Percentiles rank a stretch among this genome's conserved stretches.
Evolutionary conservation across 2,888 invertebrate species (phyloP).

Genomic region (Aphodius granarius): DNA sequence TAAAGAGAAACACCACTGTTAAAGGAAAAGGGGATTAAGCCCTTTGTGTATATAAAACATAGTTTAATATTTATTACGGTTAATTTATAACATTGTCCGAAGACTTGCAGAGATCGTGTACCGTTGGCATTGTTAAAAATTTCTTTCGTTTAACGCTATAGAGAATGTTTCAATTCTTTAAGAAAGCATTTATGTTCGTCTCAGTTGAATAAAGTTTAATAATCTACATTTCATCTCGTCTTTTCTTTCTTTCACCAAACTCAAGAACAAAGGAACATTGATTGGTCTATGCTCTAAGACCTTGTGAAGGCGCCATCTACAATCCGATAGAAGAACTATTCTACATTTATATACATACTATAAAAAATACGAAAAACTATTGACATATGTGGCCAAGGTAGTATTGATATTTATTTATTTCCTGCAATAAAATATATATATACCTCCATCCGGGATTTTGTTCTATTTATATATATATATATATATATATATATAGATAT

Average conservation of each 20-base stretch:
- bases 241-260: neutral
- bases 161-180: neutral
- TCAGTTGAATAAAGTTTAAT: neutral
- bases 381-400: neutral
- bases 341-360: neutral
- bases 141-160: neutral
- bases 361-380: neutral
- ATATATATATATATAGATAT: neutral
- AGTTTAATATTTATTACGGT: constrained; percentile 23
- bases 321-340: neutral
- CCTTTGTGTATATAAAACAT: constrained; percentile 20
- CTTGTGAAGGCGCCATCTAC: neutral
- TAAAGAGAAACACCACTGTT: constrained; percentile 5
- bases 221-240: neutral
- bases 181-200: neutral
- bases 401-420: neutral
- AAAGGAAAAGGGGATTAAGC: neutral
- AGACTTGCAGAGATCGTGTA: neutral
- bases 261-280: no score
- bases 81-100: constrained; percentile 7
- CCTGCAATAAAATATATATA: neutral
- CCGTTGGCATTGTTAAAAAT: neutral
- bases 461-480: neutral
- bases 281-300: neutral
- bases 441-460: neutral